These are phyloP conservation scores for Thecocarcelia acutangulata DNA, from an alignment of 2,888 invertebrate species.

Conservation along the genomic window DNA sequence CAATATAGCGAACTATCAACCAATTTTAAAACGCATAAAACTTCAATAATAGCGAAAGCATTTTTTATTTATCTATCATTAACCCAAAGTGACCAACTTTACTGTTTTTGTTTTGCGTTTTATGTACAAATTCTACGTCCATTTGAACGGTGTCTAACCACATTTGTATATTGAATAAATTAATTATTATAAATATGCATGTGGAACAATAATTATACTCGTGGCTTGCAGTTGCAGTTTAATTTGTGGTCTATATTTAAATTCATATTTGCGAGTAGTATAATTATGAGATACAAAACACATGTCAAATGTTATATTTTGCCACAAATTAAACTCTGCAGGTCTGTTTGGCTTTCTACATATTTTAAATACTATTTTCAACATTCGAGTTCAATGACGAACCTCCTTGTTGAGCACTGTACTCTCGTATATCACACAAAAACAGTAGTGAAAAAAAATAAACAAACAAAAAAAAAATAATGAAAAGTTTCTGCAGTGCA, in stretches of 20 bases:
- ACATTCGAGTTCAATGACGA: neutral
- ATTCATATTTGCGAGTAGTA: conserved; percentile 1
- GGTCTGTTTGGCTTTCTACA: neutral
- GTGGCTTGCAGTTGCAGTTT: neutral
- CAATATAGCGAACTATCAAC: no score
- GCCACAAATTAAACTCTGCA: neutral
- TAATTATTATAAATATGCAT: neutral
- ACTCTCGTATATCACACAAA: neutral
- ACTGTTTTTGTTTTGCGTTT: no score
- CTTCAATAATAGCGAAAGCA: no score
- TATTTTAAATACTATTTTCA: neutral
- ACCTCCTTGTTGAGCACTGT: conserved; percentile 4
- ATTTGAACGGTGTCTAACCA: neutral
- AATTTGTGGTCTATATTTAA: neutral
- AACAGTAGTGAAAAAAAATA: conserved; percentile 5
- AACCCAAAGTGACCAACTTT: no score
- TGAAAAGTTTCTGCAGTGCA: conserved; percentile 64
- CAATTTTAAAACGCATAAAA: no score
- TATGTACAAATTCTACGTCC: no score
- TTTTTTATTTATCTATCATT: no score
- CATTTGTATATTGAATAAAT: neutral
- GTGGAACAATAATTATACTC: neutral
- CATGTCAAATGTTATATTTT: conserved; percentile 2
- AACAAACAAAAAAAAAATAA: conserved; percentile 5
- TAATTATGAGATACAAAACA: conserved; percentile 27